Evolutionary conservation across 2,797 vertebrate genomes (phyloP), one percentile per base, ranked within the genome.

Genomic region (Lithobates sylvaticus): DNA sequence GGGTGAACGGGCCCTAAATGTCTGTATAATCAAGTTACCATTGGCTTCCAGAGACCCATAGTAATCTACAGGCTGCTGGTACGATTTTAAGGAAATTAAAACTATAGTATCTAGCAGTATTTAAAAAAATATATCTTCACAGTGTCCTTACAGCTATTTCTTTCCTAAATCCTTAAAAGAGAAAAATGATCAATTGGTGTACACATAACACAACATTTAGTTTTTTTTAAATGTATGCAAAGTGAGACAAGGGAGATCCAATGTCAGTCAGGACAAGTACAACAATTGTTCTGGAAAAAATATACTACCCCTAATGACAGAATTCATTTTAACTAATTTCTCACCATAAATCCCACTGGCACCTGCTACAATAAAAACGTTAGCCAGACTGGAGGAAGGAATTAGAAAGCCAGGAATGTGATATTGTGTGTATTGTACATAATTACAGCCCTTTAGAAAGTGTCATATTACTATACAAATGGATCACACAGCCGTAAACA

Each of bases 401-500:
- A 79, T 69, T 83, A 87, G 69, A 69, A 80, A 68, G 54, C 67
- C 61, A 70, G 44, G 68, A 87, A 83, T 73, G 36, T 58, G 58
- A 65, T 78, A 83, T 78, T 67, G 65, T 84, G 13, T 73, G 81
- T 18, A 75, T 84, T 79, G 70, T 61, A 80, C 34, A 21, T 87
- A 87, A 87, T 87, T 84, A 78, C 71, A 80, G 77, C 75, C 47
- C 75, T 84, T 71, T 13, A 68, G 26, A 58, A 44, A 65, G 81
- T 84, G 78, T 87, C 72, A 71, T 39, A 64, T 87, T 87, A 76
- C 86, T 54, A 61, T 27, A 69, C 65, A 79, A 64, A 34, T 58
- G 76, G 73, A 58, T 64, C 76, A 84, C 81, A 84, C 76, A 80
- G 80, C 70, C 76, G 86, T 78, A 80, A 84, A 74, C 68, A 75